Percentiles rank a stretch among this genome's conserved stretches.
These are phyloP conservation scores for Sphinx pinastri DNA, from an alignment of 2,888 invertebrate genomes.

Conservation along the genomic window DNA sequence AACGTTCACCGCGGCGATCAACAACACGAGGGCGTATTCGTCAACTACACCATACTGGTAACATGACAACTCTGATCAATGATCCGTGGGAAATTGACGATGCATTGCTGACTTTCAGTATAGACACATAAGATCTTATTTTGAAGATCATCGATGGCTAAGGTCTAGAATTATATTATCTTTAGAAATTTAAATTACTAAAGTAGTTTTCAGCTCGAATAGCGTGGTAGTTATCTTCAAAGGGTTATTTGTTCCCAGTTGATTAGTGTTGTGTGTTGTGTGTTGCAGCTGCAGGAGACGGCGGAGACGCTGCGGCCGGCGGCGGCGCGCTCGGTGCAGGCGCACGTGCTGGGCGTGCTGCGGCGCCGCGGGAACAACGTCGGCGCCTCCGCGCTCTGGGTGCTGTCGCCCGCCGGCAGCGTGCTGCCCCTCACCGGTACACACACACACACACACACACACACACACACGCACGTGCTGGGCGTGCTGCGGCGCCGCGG, in stretches of 20 bases:
- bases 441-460: background rate
- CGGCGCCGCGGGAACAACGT: conserved; percentile 93
- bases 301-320: conserved; percentile 85
- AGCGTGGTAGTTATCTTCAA: too few species aligned
- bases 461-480: too few species aligned
- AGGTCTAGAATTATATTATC: too few species aligned
- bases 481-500: too few species aligned
- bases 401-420: conserved; percentile 91
- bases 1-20: conserved; percentile 89
- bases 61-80: conserved; percentile 32
- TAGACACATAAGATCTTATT: too few species aligned
- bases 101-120: too few species aligned
- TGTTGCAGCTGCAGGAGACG: conserved; percentile 87
- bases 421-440: conserved; percentile 87
- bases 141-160: too few species aligned
- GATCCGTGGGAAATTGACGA: too few species aligned
- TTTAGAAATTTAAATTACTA: too few species aligned
- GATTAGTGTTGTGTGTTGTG: too few species aligned
- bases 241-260: too few species aligned
- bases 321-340: conserved; percentile 90
- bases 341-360: conserved; percentile 92
- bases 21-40: conserved; percentile 90
- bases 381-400: conserved; percentile 93
- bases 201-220: too few species aligned
- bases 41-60: conserved; percentile 91